These are phyloP conservation scores for Clarias macrocephalus DNA, from an alignment of 2,113 vertebrate species.

Conservation along the genomic window DNA sequence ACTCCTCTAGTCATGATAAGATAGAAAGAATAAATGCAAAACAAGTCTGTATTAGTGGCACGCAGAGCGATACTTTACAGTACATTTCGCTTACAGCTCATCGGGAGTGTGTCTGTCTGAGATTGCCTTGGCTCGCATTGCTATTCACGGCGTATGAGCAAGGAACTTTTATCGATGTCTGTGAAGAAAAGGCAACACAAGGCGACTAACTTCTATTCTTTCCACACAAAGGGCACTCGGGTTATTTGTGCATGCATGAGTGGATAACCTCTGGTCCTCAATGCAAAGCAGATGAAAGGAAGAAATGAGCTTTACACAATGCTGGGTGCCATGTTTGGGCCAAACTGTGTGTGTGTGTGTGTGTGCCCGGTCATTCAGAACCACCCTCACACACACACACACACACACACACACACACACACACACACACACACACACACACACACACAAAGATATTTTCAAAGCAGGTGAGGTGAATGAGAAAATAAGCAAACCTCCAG, in stretches of 20 bases:
- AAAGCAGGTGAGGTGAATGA: constrained; percentile 55
- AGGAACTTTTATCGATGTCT: constrained; percentile 26
- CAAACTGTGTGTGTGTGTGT: constrained; percentile 22
- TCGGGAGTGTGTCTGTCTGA: constrained; percentile 26
- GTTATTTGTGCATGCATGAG: constrained; percentile 42
- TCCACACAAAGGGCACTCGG: constrained; percentile 45
- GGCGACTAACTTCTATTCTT: constrained; percentile 28
- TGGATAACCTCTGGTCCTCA: constrained; percentile 36
- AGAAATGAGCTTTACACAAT: constrained; percentile 47
- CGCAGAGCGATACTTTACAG: constrained; percentile 39
- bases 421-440: constrained; percentile 32
- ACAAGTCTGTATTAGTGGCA: neutral
- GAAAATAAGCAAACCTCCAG: constrained; percentile 59
- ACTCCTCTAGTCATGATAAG: neutral
- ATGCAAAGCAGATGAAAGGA: constrained; percentile 47
- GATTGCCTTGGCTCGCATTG: constrained; percentile 47
- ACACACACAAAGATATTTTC: constrained; percentile 37
- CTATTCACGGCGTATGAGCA: constrained; percentile 35
- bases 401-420: constrained; percentile 33
- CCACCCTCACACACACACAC: constrained; percentile 9
- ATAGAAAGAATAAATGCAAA: neutral
- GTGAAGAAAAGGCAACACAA: constrained; percentile 9
- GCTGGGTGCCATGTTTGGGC: constrained; percentile 34
- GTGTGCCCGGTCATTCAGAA: constrained; percentile 2
- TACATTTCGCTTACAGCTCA: constrained; percentile 38